Evolutionary conservation across 1,140 invertebrate species (phyloP).

Genomic region (Anastatus disparis): DNA sequence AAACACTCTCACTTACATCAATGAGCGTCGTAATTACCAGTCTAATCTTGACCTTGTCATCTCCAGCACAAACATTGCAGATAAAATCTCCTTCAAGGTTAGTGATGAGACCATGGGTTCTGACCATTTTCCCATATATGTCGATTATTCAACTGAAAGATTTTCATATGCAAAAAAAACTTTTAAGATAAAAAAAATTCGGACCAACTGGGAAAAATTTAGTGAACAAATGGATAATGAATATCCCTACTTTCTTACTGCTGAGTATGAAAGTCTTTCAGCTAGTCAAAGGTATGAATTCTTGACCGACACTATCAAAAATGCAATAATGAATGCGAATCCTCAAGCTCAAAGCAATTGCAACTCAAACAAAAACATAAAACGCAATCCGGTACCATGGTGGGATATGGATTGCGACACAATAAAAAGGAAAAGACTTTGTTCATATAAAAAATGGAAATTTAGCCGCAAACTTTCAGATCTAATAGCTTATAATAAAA

Average conservation of each 20-base stretch:
- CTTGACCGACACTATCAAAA: neutral
- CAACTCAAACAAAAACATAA: no score
- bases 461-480: neutral
- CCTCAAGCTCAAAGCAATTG: neutral
- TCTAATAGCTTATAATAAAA: constrained; percentile 12
- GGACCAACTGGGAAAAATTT: neutral
- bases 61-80: neutral
- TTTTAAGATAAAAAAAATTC: neutral
- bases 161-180: neutral
- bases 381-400: constrained; percentile 5
- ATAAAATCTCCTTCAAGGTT: neutral
- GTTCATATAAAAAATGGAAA: constrained; percentile 17
- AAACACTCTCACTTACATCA: neutral
- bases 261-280: neutral
- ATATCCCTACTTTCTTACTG: neutral
- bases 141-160: neutral
- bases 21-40: neutral
- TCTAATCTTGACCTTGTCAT: neutral
- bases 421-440: neutral
- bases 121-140: neutral
- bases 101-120: neutral
- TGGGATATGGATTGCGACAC: constrained; percentile 13
- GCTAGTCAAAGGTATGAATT: neutral
- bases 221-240: neutral
- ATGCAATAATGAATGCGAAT: neutral